Conservation (phyloP, 2,888 invertebrate species). For the Galeruca laticollis region DNA sequence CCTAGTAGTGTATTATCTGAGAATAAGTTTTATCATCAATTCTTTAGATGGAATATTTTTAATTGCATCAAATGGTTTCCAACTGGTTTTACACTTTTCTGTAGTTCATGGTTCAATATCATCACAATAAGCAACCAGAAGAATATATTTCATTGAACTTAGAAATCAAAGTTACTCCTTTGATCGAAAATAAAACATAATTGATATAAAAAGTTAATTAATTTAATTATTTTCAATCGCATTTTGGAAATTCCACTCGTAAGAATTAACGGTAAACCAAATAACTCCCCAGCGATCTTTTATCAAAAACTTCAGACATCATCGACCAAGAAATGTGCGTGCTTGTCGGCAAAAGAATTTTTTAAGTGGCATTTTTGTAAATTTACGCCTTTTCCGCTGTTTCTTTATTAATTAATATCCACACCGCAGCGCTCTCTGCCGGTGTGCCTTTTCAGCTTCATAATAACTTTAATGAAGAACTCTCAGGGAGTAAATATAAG, state of each 20-base stretch:
- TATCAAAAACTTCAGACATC: conserved; percentile 23
- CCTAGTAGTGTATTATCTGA: too few relatives aligned
- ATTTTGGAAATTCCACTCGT: not conserved
- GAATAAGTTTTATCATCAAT: too few relatives aligned
- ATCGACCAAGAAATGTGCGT: conserved; percentile 27
- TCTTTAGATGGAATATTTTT: too few relatives aligned
- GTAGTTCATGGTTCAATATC: too few relatives aligned
- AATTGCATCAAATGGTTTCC: too few relatives aligned
- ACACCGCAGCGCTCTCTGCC: conserved; percentile 35
- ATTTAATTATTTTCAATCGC: not conserved
- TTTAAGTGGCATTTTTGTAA: conserved; percentile 41
- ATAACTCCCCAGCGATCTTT: conserved; percentile 15
- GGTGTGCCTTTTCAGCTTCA: conserved; percentile 44
- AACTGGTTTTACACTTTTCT: too few relatives aligned
- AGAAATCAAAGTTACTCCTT: not conserved
- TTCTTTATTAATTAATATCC: conserved; percentile 51
- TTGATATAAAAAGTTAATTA: not conserved
- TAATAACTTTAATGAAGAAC: conserved; percentile 59
- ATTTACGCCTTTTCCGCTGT: conserved; percentile 37
- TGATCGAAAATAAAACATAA: not conserved
- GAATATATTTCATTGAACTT: not conserved
- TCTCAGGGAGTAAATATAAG: conserved; percentile 48
- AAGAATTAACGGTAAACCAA: conserved; percentile 29
- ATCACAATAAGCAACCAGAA: not conserved
- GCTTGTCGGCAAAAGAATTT: conserved; percentile 28